A percentile compares a stretch with the other conserved stretches of the same genome.
phyloP scores from a whole-genome alignment of 2,113 vertebrate species.

The Hippocampus zosterae region DNA sequence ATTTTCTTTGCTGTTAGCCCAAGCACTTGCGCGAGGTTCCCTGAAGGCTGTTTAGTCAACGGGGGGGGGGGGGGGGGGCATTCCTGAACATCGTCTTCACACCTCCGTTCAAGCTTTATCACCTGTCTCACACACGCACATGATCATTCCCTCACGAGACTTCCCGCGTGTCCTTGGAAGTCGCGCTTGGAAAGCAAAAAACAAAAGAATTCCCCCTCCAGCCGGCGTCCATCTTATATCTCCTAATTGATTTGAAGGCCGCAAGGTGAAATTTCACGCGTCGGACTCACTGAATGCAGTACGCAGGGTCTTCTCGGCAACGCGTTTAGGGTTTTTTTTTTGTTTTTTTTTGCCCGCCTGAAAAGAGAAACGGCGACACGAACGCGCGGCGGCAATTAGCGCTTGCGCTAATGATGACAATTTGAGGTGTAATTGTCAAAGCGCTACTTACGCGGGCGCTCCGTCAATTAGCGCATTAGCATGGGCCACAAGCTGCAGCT shows the following conservation, averaged over 20 bases:
- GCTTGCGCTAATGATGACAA: conserved; percentile 76
- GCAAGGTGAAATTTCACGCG: not conserved
- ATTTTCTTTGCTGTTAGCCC: not conserved
- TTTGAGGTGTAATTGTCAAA: conserved; percentile 88
- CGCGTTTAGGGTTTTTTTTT: conserved; percentile 26
- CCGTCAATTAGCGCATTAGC: conserved; percentile 89
- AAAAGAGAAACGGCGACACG: conserved; percentile 68
- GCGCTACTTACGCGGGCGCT: conserved; percentile 84
- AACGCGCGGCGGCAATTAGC: conserved; percentile 71
- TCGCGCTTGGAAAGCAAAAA: not conserved
- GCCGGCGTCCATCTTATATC: not conserved
- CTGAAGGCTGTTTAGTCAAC: not conserved
- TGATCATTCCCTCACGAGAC: not conserved
- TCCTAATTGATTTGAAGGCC: not conserved
- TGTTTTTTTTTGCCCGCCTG: conserved; percentile 39
- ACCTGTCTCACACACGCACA: not conserved
- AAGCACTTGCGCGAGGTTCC: not conserved
- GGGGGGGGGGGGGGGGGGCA: not conserved
- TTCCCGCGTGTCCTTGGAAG: not conserved
- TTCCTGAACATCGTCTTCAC: not conserved
- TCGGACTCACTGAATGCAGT: not conserved
- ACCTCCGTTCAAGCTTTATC: not conserved
- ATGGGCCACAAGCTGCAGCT: conserved; percentile 82
- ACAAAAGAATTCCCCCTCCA: not conserved
- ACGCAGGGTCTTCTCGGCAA: not conserved